Conservation (phyloP, 2,888 invertebrate species). For the Macrophya alboannulata region DNA sequence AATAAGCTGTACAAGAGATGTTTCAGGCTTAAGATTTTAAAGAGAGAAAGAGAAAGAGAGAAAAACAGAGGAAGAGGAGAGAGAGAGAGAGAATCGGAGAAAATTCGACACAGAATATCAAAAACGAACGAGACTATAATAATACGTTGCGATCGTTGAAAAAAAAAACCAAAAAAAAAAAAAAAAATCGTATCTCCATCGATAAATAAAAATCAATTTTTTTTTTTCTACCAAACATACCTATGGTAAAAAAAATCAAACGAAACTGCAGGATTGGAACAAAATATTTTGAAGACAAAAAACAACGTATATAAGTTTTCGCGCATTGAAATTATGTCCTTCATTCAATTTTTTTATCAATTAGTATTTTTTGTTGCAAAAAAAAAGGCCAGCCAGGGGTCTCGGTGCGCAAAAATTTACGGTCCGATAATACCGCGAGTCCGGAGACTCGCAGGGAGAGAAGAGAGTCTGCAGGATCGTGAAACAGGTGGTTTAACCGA, state of each 20-base stretch:
- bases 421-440: constrained; percentile 4
- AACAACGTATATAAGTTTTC: neutral
- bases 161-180: neutral
- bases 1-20: constrained; percentile 41
- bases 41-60: neutral
- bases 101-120: neutral
- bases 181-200: neutral
- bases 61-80: no score
- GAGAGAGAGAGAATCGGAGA: neutral
- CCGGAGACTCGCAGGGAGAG: constrained; percentile 16
- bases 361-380: neutral
- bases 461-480: constrained; percentile 13
- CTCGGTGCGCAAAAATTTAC: constrained; percentile 19
- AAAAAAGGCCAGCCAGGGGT: neutral
- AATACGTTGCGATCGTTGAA: neutral
- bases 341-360: neutral
- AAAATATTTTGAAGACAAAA: neutral
- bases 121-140: neutral
- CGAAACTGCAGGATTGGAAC: neutral
- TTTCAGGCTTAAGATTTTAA: constrained; percentile 39
- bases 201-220: neutral
- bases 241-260: neutral
- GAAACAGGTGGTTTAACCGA: constrained; percentile 43
- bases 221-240: neutral
- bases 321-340: neutral